phyloP scores from a whole-genome alignment of 2,888 invertebrate species.

The Drosophila neonasuta region DNA sequence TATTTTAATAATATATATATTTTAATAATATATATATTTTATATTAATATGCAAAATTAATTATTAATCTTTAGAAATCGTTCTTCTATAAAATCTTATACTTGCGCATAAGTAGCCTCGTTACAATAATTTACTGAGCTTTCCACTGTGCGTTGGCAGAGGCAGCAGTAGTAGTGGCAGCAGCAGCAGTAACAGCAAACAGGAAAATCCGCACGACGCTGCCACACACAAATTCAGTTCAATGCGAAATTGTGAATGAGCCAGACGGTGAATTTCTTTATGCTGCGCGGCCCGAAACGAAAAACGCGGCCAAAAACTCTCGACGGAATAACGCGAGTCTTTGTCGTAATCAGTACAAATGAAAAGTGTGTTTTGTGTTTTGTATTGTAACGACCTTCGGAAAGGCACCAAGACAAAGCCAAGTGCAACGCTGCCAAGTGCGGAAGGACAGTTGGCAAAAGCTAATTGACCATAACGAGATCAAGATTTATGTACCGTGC shows the following conservation, averaged over 20 bases:
- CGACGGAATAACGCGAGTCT: conserved; percentile 29
- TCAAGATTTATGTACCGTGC: conserved; percentile 40
- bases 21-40: no score
- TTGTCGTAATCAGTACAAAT: conserved; percentile 50
- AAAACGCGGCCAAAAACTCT: conserved; percentile 28
- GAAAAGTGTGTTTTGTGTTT: conserved; percentile 32
- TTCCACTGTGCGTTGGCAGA: conserved; percentile 42
- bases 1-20: no score
- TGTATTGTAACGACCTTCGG: conserved; percentile 32
- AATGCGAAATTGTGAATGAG: conserved; percentile 74
- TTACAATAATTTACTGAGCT: not conserved
- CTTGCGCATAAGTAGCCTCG: not conserved
- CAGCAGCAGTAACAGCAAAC: conserved; percentile 56
- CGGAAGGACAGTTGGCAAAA: conserved; percentile 43
- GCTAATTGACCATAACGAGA: conserved; percentile 45
- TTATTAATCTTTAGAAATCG: not conserved
- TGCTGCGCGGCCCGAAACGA: conserved; percentile 37
- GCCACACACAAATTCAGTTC: conserved; percentile 72
- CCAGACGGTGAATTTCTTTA: conserved; percentile 63
- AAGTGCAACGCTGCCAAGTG: conserved; percentile 24
- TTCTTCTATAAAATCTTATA: not conserved
- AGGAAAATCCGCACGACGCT: conserved; percentile 77
- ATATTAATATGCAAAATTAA: not conserved
- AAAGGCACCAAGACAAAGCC: conserved; percentile 26
- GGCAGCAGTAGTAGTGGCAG: conserved; percentile 34